Conservation (phyloP, 1,140 invertebrate species). For the Campoletis sonorensis region DNA sequence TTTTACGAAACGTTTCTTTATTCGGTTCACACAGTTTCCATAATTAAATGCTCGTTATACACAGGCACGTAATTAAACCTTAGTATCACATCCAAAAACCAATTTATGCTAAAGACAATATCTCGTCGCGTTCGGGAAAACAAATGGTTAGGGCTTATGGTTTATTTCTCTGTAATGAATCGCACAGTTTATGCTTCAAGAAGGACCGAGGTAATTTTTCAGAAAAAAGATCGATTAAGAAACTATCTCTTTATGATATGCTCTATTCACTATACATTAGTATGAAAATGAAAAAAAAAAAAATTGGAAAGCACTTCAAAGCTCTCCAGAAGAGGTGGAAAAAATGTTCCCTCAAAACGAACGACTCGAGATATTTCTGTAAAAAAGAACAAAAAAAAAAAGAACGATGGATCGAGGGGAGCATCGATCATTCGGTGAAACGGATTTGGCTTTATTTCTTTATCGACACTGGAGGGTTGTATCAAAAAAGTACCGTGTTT, state of each 20-base stretch:
- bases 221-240: not conserved
- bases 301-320: constrained; percentile 9
- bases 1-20: too few relatives aligned
- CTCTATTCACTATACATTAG: too few relatives aligned
- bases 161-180: too few relatives aligned
- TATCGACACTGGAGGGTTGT: constrained; percentile 55
- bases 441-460: constrained; percentile 52
- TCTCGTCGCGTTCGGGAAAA: too few relatives aligned
- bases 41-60: too few relatives aligned
- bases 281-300: not conserved
- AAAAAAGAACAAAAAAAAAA: constrained; percentile 42
- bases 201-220: not conserved
- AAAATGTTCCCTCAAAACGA: not conserved
- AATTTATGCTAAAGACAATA: too few relatives aligned
- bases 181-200: not conserved
- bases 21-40: too few relatives aligned
- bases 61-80: too few relatives aligned
- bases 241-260: not conserved
- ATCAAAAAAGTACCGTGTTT: constrained; percentile 48
- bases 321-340: not conserved
- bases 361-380: constrained; percentile 43
- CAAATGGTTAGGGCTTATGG: too few relatives aligned
- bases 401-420: constrained; percentile 24
- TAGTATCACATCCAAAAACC: too few relatives aligned
- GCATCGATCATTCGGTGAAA: constrained; percentile 57